Base-by-base conservation (phyloP, 2,113 vertebrate genomes). In the Murina feae region DNA sequence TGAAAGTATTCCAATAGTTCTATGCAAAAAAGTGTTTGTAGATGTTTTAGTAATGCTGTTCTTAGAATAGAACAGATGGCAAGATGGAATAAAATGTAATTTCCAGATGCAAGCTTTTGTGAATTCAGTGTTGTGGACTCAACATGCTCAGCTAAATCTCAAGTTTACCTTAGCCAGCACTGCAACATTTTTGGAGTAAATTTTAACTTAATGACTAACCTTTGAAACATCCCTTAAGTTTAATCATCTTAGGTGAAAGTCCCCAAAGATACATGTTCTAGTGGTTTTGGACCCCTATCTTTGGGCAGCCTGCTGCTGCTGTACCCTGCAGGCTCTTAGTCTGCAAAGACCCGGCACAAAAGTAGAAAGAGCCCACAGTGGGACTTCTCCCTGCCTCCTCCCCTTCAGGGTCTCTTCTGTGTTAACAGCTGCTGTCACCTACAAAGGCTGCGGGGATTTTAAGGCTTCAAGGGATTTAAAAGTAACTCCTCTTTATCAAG, bases 101-200 rank as follows among this genome's bases (percentile, higher is more conserved):
- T 90, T 89, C 86, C 86, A 95, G 91, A 95, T 92, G 79, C 55
- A 37, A 11, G 30, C 11, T 44, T 95, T 63, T 96, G 49, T 83
- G 51, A 53, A 72, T 72, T 55, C 32, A 9, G 78, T 35, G 75
- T 78, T 21, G 39, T 32, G 35, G 60, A 81, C 58, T 51, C 14
- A 63, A 82, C 30, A 37, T 55, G 11, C 42, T 35, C 37, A 80
- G 71, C 30, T 72, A 51, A 51, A 28, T 47, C 35, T 82, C 74
- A 81, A 30, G 39, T 79, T 72, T 63, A 81, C 63, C 39, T 13
- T 5, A 39, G 89, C 10, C 32, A 87, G 60, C 49, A 51, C 37
- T 13, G 4, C 6, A 42, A 44, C 30, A 37, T 6, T 68, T 42
- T 5, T 28, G 16, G 83, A 58, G 35, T 78, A n/a, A 21, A 65